Percentiles rank a stretch among this genome's conserved stretches.
phyloP scores from a whole-genome alignment of 2,113 vertebrate genomes.

The Crotalus helleri region DNA sequence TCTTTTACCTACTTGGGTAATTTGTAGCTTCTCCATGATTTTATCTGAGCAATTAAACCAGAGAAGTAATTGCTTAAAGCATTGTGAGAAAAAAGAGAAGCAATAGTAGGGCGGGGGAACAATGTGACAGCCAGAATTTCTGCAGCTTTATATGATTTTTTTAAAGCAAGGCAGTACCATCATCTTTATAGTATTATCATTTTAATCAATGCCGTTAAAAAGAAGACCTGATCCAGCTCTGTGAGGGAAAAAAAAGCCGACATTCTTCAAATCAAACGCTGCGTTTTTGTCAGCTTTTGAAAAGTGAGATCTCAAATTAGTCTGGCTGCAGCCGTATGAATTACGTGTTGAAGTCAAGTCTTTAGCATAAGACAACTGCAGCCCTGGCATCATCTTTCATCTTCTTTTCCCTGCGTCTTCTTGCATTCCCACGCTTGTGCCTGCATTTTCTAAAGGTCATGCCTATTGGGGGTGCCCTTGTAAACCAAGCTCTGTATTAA shows the following conservation, averaged over 20 bases:
- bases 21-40: slow-evolving; percentile 33
- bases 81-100: background rate
- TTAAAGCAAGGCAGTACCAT: slow-evolving; percentile 24
- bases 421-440: slow-evolving; percentile 45
- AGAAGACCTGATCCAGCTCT: slow-evolving; percentile 46
- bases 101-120: background rate
- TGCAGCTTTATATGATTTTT: background rate
- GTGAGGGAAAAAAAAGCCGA: background rate
- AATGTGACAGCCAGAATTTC: background rate
- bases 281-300: slow-evolving; percentile 49
- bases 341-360: slow-evolving; percentile 44
- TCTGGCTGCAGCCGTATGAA: slow-evolving; percentile 54
- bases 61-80: slow-evolving; percentile 32
- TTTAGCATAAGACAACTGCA: slow-evolving; percentile 49
- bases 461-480: slow-evolving; percentile 65
- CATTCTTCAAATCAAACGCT: slow-evolving; percentile 52
- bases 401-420: slow-evolving; percentile 31
- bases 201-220: background rate
- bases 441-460: slow-evolving; percentile 66
- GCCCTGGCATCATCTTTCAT: slow-evolving; percentile 57
- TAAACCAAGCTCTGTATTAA: slow-evolving; percentile 60
- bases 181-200: slow-evolving; percentile 15
- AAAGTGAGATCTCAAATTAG: slow-evolving; percentile 61
- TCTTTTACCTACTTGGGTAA: slow-evolving; percentile 26
- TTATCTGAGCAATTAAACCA: slow-evolving; percentile 42